These are phyloP conservation scores for Notarius lentiginosus DNA, from an alignment of 2,113 vertebrate species.

Conservation along the genomic window DNA sequence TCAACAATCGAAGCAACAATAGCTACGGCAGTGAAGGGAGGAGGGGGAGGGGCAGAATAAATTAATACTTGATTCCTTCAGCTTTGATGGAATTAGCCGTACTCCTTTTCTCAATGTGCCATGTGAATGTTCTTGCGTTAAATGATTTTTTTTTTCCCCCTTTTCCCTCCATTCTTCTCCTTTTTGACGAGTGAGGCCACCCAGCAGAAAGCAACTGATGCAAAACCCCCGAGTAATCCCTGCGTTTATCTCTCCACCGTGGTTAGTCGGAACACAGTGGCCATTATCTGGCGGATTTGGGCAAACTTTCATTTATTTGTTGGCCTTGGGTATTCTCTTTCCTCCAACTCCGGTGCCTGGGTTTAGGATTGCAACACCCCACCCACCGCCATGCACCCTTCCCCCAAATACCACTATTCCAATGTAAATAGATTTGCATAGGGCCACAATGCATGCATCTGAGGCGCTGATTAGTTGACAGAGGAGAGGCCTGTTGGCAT, in stretches of 20 bases:
- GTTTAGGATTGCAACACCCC: slow-evolving; percentile 68
- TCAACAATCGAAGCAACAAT: slow-evolving; percentile 79
- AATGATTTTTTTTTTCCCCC: slow-evolving; percentile 73
- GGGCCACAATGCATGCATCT: slow-evolving; percentile 75
- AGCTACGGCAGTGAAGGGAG: slow-evolving; percentile 17
- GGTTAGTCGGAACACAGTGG: slow-evolving; percentile 98
- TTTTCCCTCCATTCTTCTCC: slow-evolving; percentile 65
- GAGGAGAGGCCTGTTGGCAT: slow-evolving; percentile 56
- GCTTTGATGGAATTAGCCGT: slow-evolving; percentile 99
- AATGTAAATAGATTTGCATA: slow-evolving; percentile 85
- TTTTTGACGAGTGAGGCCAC: slow-evolving; percentile 97
- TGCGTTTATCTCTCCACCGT: slow-evolving; percentile 91
- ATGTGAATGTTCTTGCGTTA: slow-evolving; percentile 87
- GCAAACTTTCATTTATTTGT: slow-evolving; percentile 98
- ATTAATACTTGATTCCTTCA: slow-evolving; percentile 96
- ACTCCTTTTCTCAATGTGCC: slow-evolving; percentile 91
- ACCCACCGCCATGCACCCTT: neutral
- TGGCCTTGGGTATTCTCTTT: slow-evolving; percentile 79
- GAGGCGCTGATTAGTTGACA: slow-evolving; percentile 72
- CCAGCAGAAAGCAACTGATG: slow-evolving; percentile 99
- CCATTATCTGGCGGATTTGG: slow-evolving; percentile 99
- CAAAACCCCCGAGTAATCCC: slow-evolving; percentile 98
- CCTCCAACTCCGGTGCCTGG: slow-evolving; percentile 77
- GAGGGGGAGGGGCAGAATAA: slow-evolving; percentile 77
- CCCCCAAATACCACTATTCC: slow-evolving; percentile 67